Conservation (phyloP, 2,113 vertebrate species). For the Ptychochromis oligacanthus region DNA sequence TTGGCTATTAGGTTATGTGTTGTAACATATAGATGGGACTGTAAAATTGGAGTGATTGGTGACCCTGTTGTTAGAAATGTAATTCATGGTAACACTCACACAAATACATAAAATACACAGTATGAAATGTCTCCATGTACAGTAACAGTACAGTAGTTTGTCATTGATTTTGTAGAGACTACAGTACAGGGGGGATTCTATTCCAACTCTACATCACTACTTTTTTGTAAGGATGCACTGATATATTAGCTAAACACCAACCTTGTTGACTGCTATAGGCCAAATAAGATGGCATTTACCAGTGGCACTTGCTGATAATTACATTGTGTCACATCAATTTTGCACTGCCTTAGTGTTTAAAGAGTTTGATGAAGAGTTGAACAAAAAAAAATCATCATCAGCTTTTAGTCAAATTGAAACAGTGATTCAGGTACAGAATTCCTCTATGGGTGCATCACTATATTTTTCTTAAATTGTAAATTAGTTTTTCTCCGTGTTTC, state of each 20-base stretch:
- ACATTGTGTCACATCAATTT: no score
- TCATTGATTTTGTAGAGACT: no score
- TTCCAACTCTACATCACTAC: no score
- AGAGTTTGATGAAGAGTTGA: no score
- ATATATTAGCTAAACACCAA: no score
- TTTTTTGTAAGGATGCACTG: no score
- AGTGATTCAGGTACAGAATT: background rate
- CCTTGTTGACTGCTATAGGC: no score
- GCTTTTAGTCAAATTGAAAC: background rate
- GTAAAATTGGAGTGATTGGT: background rate
- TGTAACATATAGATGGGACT: background rate
- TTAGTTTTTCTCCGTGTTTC: background rate
- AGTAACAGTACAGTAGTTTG: background rate
- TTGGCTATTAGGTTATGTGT: background rate
- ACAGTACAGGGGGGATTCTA: no score
- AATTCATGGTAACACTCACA: background rate
- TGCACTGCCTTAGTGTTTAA: no score
- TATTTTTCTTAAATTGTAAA: background rate
- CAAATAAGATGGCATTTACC: no score
- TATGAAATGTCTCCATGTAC: background rate
- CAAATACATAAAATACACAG: background rate
- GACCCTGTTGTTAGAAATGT: background rate
- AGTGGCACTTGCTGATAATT: no score
- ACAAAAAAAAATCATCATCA: background rate
- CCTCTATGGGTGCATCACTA: accelerated